Evolutionary conservation across 2,113 vertebrate species (phyloP).

Genomic region (Forbesichthys agassizii): DNA sequence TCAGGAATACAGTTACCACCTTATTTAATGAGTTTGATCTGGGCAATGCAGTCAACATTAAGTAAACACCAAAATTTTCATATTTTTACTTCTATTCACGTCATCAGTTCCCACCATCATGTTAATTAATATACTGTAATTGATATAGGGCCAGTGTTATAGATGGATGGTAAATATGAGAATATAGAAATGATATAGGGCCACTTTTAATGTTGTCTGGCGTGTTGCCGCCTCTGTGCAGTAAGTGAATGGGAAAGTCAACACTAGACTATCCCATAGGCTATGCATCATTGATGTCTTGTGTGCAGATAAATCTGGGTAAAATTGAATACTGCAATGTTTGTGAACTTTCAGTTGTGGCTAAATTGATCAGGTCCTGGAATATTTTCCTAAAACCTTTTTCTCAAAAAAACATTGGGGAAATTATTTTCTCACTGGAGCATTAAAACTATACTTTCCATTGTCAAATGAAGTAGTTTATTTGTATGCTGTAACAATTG

Average conservation of each 20-base stretch:
- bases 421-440: constrained; percentile 34
- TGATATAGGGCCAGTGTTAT: too few species aligned
- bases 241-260: neutral
- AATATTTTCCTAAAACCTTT: constrained; percentile 15
- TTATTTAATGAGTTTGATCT: neutral
- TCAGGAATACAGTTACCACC: too few species aligned
- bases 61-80: too few species aligned
- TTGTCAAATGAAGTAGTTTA: constrained; percentile 18
- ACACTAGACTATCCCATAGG: constrained; percentile 6
- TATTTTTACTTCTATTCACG: too few species aligned
- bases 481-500: constrained; percentile 52
- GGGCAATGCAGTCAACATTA: neutral
- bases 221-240: neutral
- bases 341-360: constrained; percentile 16
- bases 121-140: too few species aligned
- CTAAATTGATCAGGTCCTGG: neutral
- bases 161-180: too few species aligned
- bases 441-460: constrained; percentile 10
- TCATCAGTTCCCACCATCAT: too few species aligned
- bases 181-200: too few species aligned
- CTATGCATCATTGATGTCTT: neutral
- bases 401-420: constrained; percentile 22
- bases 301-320: constrained; percentile 18
- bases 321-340: constrained; percentile 9
- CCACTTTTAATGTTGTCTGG: too few species aligned